phyloP scores from a whole-genome alignment of 2,888 invertebrate species.

The Tiliacea citrago region DNA sequence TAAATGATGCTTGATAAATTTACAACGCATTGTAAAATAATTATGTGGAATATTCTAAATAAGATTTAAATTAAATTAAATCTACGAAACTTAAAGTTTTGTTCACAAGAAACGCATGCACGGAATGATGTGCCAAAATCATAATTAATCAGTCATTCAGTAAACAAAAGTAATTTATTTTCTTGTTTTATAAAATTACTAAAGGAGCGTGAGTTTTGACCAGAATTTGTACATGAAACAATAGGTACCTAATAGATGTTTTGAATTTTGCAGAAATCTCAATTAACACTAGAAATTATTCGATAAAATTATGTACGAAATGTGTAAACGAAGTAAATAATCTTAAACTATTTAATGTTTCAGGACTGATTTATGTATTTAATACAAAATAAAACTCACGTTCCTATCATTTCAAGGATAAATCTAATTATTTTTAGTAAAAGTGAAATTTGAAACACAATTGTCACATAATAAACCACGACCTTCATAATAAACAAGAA shows the following conservation, averaged over 20 bases:
- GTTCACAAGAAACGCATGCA: conserved; percentile 54
- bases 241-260: conserved; percentile 4
- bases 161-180: conserved; percentile 25
- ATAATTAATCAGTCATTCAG: conserved; percentile 39
- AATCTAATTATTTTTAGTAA: conserved; percentile 9
- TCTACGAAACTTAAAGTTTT: conserved; percentile 64
- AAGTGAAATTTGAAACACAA: conserved; percentile 29
- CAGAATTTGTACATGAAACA: neutral
- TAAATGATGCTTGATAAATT: conserved; percentile 52
- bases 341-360: neutral
- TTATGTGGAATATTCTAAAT: conserved; percentile 42
- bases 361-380: no score
- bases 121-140: conserved; percentile 66
- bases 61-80: conserved; percentile 33
- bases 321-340: conserved; percentile 5
- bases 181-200: neutral
- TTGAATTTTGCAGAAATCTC: neutral
- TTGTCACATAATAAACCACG: conserved; percentile 1
- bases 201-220: conserved; percentile 31
- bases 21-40: conserved; percentile 45
- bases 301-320: neutral
- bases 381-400: conserved; percentile 24
- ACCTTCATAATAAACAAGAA: conserved; percentile 15
- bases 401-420: conserved; percentile 23
- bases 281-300: neutral